Evolutionary conservation across 2,888 invertebrate species (phyloP), one percentile per base, ranked within the genome.

Genomic region (Strigamia crassipes): DNA sequence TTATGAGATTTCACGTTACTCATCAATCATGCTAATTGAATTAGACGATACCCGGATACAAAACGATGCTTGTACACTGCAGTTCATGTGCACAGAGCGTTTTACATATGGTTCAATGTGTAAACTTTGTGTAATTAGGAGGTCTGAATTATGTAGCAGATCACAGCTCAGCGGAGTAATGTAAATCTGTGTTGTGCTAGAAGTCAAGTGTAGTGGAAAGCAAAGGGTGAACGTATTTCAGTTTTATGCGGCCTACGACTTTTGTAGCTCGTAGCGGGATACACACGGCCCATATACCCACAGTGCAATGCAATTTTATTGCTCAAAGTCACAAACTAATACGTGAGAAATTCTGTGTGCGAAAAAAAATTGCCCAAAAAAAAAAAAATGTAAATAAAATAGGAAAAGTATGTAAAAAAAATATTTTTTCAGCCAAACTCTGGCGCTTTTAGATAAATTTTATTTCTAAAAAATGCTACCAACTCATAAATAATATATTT

Each of bases 111-210:
- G 61, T 66, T 66, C 61, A 66, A 66, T 66, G 61, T 66, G 21
- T 66, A 66, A 21, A 66, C 61, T 66, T 66, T 66, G 23, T 21
- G 61, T 66, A 66, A 66, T 66, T 66, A 66, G 61, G 23, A 21
- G 61, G n/a, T 21, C 23, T 66, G 21, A 66, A 66, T 66, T 66
- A 66, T 66, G 61, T 66, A 66, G 21, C 61, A 66, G 61, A 66
- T 66, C 61, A 66, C 21, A 21, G 61, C 21, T n/a, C 21, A 66
- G 21, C 18, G 61, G 21, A 66, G 23, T 66, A 66, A 66, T 66
- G 61, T 66, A 66, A 66, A 66, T 66, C 23, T 66, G 61, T 66
- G 61, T 66, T 66, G 61, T 66, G 61, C 61, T n/a, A 66, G 61
- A 66, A 66, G 61, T n/a, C n/a, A 66, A 66, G 61, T 66, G 23